These are phyloP conservation scores for Protosalanx chinensis DNA, from an alignment of 2,797 vertebrate genomes.

Conservation along the genomic window DNA sequence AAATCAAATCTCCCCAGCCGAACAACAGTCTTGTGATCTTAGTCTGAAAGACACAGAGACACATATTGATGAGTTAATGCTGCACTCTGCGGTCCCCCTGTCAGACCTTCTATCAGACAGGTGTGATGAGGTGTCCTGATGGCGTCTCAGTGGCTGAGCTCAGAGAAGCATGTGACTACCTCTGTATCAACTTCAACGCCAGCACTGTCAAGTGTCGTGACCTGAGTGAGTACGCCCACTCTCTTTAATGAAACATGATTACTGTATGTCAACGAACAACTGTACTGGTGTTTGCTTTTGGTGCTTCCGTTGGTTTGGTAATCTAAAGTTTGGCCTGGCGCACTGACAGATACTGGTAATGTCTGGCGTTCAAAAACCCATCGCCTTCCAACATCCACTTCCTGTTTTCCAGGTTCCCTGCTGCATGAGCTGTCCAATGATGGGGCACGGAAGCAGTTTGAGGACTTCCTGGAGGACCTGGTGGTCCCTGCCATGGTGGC, in stretches of 20 bases:
- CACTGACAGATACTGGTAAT: neutral
- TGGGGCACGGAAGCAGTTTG: conserved; percentile 78
- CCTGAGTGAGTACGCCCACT: conserved; percentile 71
- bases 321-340: too few species aligned
- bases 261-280: too few species aligned
- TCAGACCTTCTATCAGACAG: conserved; percentile 79
- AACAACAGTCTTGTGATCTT: neutral
- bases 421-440: conserved; percentile 81
- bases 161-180: conserved; percentile 79
- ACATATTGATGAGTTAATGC: too few species aligned
- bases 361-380: neutral
- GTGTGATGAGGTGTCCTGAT: conserved; percentile 77
- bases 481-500: conserved; percentile 80
- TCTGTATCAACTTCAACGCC: conserved; percentile 81
- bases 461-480: conserved; percentile 76
- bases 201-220: conserved; percentile 79
- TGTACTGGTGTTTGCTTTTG: too few species aligned
- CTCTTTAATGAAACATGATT: neutral
- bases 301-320: too few species aligned
- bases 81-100: too few species aligned
- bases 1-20: neutral
- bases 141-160: conserved; percentile 81
- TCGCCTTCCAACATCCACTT: neutral
- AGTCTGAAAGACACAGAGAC: neutral
- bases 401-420: conserved; percentile 67